Percentiles rank a stretch among this genome's conserved stretches.
These are phyloP conservation scores for Drosophila melanica DNA, from an alignment of 1,140 invertebrate genomes.

Conservation along the genomic window DNA sequence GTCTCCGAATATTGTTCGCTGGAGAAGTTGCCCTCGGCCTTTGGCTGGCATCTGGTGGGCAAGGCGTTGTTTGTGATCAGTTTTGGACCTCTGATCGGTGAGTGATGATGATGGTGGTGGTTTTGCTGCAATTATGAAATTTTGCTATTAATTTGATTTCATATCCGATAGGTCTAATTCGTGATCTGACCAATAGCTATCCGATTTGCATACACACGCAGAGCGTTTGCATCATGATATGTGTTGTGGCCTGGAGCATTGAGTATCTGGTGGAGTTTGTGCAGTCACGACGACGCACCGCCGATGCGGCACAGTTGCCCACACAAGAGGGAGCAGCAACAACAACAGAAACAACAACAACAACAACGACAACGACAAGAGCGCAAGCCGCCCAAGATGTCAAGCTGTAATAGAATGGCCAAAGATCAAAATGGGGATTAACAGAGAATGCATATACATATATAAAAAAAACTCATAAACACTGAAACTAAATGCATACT, in stretches of 20 bases:
- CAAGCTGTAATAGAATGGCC: conserved; percentile 55
- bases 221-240: conserved; percentile 88
- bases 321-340: conserved; percentile 41
- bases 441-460: conserved; percentile 4
- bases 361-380: conserved; percentile 6
- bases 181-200: conserved; percentile 89
- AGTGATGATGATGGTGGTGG: conserved; percentile 53
- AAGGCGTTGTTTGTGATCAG: conserved; percentile 89
- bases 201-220: conserved; percentile 89
- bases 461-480: conserved; percentile 31
- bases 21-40: conserved; percentile 90
- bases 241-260: conserved; percentile 88
- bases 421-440: conserved; percentile 18
- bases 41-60: conserved; percentile 90
- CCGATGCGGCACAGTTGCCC: conserved; percentile 59
- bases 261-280: conserved; percentile 86
- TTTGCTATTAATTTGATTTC: not conserved
- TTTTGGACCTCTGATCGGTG: conserved; percentile 90
- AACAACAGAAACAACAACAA: conserved; percentile 1
- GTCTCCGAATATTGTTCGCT: conserved; percentile 90
- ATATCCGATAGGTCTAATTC: conserved; percentile 86
- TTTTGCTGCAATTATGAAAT: not conserved
- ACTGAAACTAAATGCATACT: conserved; percentile 30
- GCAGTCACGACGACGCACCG: conserved; percentile 60
- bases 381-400: conserved; percentile 43